These are phyloP conservation scores for Bombus pyrosoma DNA, from an alignment of 1,140 invertebrate species.

Conservation along the genomic window DNA sequence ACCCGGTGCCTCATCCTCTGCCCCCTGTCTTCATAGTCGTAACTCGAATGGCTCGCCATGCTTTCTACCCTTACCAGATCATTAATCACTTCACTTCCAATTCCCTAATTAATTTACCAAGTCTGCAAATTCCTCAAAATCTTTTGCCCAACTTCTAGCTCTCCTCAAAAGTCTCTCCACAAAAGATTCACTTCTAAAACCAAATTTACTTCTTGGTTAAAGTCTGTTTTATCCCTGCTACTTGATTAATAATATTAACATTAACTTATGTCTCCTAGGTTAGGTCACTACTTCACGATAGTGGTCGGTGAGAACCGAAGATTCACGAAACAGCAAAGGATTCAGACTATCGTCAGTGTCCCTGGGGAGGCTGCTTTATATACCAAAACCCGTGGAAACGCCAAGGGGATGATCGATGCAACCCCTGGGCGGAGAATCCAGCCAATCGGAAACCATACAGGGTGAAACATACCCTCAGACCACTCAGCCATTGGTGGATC, in stretches of 20 bases:
- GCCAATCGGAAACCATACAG: conserved; percentile 64
- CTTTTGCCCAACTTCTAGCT: not conserved
- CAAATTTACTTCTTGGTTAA: not conserved
- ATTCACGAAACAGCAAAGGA: conserved; percentile 15
- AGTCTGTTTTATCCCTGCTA: not conserved
- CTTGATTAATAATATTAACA: not conserved
- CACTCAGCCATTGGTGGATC: conserved; percentile 65
- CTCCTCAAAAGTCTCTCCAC: not conserved
- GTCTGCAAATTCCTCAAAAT: not conserved
- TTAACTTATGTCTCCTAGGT: not conserved
- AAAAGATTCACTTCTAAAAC: not conserved
- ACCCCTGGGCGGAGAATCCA: conserved; percentile 75
- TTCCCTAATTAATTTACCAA: not conserved
- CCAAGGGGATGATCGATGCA: conserved; percentile 77
- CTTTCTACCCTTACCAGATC: conserved; percentile 31
- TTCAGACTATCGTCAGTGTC: conserved; percentile 63
- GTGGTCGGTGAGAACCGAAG: not conserved
- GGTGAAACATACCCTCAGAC: conserved; percentile 63
- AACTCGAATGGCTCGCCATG: conserved; percentile 77
- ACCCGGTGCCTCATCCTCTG: conserved; percentile 77
- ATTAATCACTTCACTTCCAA: conserved; percentile 49
- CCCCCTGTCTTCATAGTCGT: conserved; percentile 78
- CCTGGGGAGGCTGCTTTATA: conserved; percentile 76
- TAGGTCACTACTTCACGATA: conserved; percentile 34
- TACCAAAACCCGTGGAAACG: conserved; percentile 57